These are phyloP conservation scores for Sparus aurata DNA, from an alignment of 2,797 vertebrate genomes.

Conservation along the genomic window DNA sequence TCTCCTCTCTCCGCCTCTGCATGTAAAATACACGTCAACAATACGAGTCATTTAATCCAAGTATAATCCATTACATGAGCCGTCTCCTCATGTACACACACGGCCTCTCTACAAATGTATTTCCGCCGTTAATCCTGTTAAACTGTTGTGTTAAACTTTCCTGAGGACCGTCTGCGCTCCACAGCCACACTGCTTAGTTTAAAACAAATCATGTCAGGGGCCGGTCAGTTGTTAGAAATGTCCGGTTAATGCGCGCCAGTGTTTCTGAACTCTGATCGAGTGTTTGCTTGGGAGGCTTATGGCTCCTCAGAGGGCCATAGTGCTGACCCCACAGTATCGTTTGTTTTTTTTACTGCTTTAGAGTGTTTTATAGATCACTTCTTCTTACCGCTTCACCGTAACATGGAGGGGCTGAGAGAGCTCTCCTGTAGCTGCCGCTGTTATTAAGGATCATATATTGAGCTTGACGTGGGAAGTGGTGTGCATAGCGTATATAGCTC, in stretches of 20 bases:
- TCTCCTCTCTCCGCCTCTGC: constrained; percentile 4
- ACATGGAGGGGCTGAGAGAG: background rate
- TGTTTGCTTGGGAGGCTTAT: constrained; percentile 44
- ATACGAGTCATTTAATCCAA: constrained; percentile 42
- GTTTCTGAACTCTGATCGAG: constrained; percentile 31
- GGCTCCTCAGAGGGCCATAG: constrained; percentile 50
- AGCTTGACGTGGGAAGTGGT: background rate
- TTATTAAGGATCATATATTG: background rate
- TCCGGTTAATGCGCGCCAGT: constrained; percentile 20
- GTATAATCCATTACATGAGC: constrained; percentile 51
- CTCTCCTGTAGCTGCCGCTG: background rate
- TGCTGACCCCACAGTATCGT: constrained; percentile 64
- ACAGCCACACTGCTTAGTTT: background rate
- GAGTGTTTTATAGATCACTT: constrained; percentile 59
- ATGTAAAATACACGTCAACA: constrained; percentile 28
- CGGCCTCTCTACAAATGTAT: constrained; percentile 15
- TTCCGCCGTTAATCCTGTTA: constrained; percentile 45
- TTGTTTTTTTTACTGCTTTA: constrained; percentile 30
- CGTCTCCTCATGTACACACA: constrained; percentile 9
- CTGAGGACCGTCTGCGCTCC: constrained; percentile 7
- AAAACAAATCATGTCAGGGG: background rate
- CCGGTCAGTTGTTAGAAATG: background rate
- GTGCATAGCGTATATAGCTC: too few species aligned
- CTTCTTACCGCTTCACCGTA: constrained; percentile 35
- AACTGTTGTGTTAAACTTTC: constrained; percentile 38